Conservation (phyloP, 2,797 vertebrate genomes). For the Mustela erminea region DNA sequence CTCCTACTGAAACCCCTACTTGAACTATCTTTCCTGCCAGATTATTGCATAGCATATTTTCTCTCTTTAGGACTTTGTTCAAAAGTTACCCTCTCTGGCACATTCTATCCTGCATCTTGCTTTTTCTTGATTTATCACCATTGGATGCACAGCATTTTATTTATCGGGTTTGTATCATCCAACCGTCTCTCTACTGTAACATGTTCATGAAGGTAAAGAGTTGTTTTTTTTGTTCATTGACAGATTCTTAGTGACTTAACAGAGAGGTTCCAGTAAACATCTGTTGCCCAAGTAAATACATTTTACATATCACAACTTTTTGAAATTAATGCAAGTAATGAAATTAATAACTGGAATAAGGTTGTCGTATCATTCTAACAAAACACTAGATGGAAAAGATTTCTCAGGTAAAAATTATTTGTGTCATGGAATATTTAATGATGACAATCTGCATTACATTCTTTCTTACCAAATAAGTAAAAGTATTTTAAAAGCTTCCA, state of each 20-base stretch:
- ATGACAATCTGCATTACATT: not conserved
- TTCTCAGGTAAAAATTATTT: slow-evolving; percentile 29
- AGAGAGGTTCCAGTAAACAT: not conserved
- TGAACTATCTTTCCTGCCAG: not conserved
- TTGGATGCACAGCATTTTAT: not conserved
- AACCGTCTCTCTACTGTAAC: not conserved
- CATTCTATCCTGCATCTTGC: not conserved
- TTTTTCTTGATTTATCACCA: not conserved
- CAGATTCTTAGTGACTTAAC: not conserved
- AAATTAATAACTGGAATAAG: not conserved
- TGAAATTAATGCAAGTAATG: not conserved
- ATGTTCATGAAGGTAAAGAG: not conserved
- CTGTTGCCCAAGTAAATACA: not conserved
- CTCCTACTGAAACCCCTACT: not conserved
- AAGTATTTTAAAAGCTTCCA: slow-evolving; percentile 44
- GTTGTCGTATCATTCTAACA: not conserved
- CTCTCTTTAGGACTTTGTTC: not conserved
- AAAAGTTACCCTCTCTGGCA: not conserved
- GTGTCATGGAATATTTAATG: not conserved
- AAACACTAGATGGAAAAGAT: not conserved
- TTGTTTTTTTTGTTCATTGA: not conserved
- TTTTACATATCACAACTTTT: not conserved
- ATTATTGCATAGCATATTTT: not conserved
- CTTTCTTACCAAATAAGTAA: slow-evolving; percentile 39
- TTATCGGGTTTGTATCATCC: not conserved